These are phyloP conservation scores for Ivindomyrus marchei DNA, from an alignment of 2,113 vertebrate genomes.

Conservation along the genomic window DNA sequence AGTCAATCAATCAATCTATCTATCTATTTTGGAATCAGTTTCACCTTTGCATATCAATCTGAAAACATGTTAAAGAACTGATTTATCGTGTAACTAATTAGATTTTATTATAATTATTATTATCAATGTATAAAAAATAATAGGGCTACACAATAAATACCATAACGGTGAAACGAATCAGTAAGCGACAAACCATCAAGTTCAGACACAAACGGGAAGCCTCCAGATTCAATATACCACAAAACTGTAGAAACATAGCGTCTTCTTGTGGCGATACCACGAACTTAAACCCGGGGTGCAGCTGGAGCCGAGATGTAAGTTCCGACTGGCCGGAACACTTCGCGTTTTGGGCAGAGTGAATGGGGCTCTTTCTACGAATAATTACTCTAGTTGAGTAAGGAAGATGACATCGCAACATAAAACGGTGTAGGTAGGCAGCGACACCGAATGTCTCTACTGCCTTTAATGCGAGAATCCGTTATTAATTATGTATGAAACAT, in stretches of 20 bases:
- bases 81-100: neutral
- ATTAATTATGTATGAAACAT: neutral
- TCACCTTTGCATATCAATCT: neutral
- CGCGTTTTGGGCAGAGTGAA: neutral
- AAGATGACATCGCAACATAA: neutral
- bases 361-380: neutral
- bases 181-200: neutral
- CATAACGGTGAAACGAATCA: neutral
- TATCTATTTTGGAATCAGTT: neutral
- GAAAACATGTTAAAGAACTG: neutral
- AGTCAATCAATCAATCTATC: neutral
- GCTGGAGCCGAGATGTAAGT: no score
- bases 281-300: neutral
- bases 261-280: slow-evolving; percentile 50
- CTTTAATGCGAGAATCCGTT: neutral
- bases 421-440: neutral
- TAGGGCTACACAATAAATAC: neutral
- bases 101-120: no score
- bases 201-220: neutral
- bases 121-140: neutral
- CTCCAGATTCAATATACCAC: neutral
- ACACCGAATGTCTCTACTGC: neutral
- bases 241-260: slow-evolving; percentile 48
- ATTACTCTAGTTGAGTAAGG: neutral
- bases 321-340: neutral